Conservation (phyloP, 2,888 invertebrate species). For the Doris montereyensis region DNA sequence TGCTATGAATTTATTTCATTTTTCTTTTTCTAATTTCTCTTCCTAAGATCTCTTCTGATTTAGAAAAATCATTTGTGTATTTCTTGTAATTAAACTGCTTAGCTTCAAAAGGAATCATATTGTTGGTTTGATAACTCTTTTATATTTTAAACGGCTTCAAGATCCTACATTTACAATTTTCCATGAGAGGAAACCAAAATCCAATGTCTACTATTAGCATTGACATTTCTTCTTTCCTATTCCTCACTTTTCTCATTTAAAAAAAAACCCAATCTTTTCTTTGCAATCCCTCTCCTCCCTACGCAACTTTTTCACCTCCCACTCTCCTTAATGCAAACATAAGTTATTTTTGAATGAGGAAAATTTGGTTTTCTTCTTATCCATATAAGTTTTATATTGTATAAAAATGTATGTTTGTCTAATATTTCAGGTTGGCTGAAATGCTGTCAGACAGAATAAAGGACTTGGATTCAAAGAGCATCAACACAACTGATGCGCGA, state of each 20-base stretch:
- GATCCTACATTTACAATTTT: no score
- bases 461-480: constrained; percentile 37
- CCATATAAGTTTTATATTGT: neutral
- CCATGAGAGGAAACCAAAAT: no score
- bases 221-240: neutral
- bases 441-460: constrained; percentile 49
- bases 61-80: no score
- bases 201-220: no score
- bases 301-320: neutral
- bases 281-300: neutral
- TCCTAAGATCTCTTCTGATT: no score
- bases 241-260: neutral
- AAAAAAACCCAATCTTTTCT: neutral
- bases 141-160: no score
- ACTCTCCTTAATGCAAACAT: neutral
- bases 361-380: neutral
- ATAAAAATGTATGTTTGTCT: neutral
- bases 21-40: no score
- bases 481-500: constrained; percentile 50
- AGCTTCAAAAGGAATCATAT: no score
- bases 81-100: no score
- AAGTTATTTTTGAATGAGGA: neutral
- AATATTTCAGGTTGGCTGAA: constrained; percentile 48
- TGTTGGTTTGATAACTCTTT: no score
- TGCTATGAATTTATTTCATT: no score